A percentile compares a stretch with the other conserved stretches of the same genome.
These are phyloP conservation scores for Lycaon pictus DNA, from an alignment of 2,113 vertebrate genomes.

Conservation along the genomic window DNA sequence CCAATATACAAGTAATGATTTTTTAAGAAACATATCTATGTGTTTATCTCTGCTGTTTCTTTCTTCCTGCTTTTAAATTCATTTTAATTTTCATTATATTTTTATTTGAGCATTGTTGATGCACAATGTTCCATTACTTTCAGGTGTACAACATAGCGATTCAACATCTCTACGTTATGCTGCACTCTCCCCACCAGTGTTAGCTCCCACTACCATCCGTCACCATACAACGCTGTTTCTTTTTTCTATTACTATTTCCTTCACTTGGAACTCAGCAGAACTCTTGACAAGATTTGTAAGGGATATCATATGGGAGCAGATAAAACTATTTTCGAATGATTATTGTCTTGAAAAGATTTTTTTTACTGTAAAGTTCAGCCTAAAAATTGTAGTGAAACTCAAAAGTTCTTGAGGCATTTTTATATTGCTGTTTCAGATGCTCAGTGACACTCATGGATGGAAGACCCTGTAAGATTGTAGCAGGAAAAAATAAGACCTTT, in stretches of 20 bases:
- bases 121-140: not conserved
- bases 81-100: not conserved
- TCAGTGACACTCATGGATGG: not conserved
- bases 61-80: not conserved
- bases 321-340: not conserved
- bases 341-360: not conserved
- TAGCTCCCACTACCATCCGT: not conserved
- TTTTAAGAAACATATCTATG: not conserved
- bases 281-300: not conserved
- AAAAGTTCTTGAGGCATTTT: not conserved
- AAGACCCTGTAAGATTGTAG: not conserved
- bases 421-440: not conserved
- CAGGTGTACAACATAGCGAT: not conserved
- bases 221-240: not conserved
- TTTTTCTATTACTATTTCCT: not conserved
- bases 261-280: not conserved
- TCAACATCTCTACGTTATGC: not conserved
- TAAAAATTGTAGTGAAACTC: constrained; percentile 24
- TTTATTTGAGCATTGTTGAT: not conserved
- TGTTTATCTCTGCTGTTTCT: not conserved
- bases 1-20: not conserved
- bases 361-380: not conserved
- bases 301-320: not conserved
- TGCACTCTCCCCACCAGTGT: not conserved
- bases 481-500: not conserved